Evolutionary conservation across 2,113 vertebrate genomes (phyloP), one percentile per base, ranked within the genome.

Genomic region (Glaucidium brasilianum): DNA sequence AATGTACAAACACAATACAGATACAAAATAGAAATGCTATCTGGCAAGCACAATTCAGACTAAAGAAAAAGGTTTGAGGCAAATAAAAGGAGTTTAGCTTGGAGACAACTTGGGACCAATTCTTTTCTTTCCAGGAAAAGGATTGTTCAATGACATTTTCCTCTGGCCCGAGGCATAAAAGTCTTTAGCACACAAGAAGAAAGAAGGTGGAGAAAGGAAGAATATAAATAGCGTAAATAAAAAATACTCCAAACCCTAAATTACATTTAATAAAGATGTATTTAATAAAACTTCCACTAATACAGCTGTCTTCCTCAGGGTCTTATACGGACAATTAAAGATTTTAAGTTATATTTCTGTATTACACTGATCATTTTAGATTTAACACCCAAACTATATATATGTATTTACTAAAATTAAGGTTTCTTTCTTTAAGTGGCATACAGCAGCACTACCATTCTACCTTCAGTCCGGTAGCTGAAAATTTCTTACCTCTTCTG

Each of bases 401-500:
- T 7, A 86, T 20, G 8, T 23, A 30, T 76, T 64, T 10, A 85
- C 2, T 15, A 59, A 81, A 91, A 71, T 25, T 52, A 90, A 64
- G 4, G 2, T 10, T 64, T 64, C 64, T 62, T 75, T 15, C 29
- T 69, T 2, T 12, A 73, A 47, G 18, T 50, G 52, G 14, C 37
- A 79, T 34, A 78, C 18, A 69, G n/a, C 6, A 88, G 59, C 39
- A 52, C 29, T 53, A 88, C 8, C 4, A 87, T 43, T 53, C 88
- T 35, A 35, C 39, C 35, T 93, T 74, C 12, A 71, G 68, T 53
- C 72, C 56, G 85, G 26, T 10, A 69, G 72, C 23, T 73, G 30
- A 87, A 74, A 86, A 87, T 43, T 17, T 96, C 96, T 98, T 78
- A 99, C 99, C 98, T 99, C 99, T 93, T 99, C 99, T 9, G 99